Percentiles rank a stretch among this genome's conserved stretches.
These are phyloP conservation scores for Corynorhinus townsendii DNA, from an alignment of 2,113 vertebrate species.

Conservation along the genomic window DNA sequence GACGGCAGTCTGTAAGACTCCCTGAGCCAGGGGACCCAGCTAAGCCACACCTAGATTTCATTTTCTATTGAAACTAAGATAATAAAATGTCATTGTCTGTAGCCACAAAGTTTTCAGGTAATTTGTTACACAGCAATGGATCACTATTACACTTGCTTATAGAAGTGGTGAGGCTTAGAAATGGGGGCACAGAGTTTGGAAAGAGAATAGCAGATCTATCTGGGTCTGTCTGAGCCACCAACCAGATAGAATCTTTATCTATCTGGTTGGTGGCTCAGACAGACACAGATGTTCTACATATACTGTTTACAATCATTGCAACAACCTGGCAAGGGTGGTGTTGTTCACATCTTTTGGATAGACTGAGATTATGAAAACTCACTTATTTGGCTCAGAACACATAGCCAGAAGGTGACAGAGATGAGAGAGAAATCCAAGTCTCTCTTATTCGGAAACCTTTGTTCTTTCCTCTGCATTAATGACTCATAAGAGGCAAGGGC, in stretches of 20 bases:
- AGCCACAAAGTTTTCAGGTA: background rate
- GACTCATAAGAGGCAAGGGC: background rate
- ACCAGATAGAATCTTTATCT: background rate
- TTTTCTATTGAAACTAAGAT: background rate
- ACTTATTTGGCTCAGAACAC: background rate
- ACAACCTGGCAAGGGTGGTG: background rate
- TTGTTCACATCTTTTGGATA: background rate
- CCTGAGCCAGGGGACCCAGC: background rate
- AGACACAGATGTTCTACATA: background rate
- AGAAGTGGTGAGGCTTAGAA: background rate
- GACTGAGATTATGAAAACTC: background rate
- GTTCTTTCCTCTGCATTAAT: background rate
- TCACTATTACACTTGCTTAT: background rate
- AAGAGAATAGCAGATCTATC: background rate
- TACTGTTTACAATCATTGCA: background rate
- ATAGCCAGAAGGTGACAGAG: background rate
- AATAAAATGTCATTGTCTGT: background rate
- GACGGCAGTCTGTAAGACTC: background rate
- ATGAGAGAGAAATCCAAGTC: background rate
- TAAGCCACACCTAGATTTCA: background rate
- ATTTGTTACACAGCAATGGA: background rate
- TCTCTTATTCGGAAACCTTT: background rate
- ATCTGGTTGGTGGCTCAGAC: too few species aligned
- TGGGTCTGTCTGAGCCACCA: background rate
- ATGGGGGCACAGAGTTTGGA: background rate